Conservation (phyloP, 2,888 invertebrate species). For the Cyclophora albipunctata region DNA sequence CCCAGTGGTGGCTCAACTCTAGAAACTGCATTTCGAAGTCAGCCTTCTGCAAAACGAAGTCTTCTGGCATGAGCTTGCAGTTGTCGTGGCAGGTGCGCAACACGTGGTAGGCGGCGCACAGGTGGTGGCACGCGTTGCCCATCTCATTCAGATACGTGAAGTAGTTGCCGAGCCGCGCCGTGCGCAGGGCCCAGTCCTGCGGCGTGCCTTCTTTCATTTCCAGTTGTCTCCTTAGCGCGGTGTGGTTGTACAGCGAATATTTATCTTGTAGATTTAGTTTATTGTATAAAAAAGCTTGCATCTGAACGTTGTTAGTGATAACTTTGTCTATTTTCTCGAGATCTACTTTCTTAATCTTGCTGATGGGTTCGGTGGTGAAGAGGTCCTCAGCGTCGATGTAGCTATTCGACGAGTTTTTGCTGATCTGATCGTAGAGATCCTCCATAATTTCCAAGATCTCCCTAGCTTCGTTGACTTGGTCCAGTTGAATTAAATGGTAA, state of each 20-base stretch:
- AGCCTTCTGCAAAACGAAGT: conserved; percentile 54
- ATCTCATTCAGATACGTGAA: conserved; percentile 61
- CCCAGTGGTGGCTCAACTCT: conserved; percentile 76
- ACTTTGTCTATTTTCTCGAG: conserved; percentile 73
- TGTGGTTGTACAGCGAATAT: conserved; percentile 73
- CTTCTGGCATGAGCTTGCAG: conserved; percentile 61
- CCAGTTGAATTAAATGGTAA: conserved; percentile 72
- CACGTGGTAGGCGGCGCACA: conserved; percentile 77
- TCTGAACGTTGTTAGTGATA: conserved; percentile 77
- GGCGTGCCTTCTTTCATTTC: conserved; percentile 75
- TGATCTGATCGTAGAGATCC: conserved; percentile 55
- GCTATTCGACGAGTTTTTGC: conserved; percentile 39
- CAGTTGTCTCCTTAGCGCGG: conserved; percentile 71
- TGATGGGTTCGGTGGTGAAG: conserved; percentile 50
- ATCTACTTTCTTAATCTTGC: conserved; percentile 47
- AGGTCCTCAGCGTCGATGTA: conserved; percentile 73
- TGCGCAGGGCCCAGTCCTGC: conserved; percentile 73
- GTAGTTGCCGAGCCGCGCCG: conserved; percentile 71
- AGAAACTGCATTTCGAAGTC: conserved; percentile 62
- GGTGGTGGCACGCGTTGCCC: conserved; percentile 77
- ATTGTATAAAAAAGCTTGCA: conserved; percentile 77
- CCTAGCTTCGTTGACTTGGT: conserved; percentile 58
- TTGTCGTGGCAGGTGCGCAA: conserved; percentile 72
- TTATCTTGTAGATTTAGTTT: conserved; percentile 69
- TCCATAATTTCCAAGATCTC: conserved; percentile 69